Evolutionary conservation across 2,888 invertebrate species (phyloP).

Genomic region (Ryuthela nishihirai): DNA sequence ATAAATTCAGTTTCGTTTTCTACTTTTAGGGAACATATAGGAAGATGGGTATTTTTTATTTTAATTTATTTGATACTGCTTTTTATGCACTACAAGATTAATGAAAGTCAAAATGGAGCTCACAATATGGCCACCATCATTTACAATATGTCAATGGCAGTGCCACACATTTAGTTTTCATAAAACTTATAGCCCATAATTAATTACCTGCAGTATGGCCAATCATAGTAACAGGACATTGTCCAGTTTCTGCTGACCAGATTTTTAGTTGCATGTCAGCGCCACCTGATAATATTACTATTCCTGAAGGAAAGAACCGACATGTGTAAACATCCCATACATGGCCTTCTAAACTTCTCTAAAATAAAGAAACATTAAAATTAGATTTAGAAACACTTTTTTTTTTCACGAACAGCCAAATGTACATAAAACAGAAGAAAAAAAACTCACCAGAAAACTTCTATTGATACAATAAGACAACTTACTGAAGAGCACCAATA

Average conservation of each 20-base stretch:
- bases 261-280: conserved; percentile 66
- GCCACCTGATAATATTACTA: conserved; percentile 64
- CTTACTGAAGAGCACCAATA: no score
- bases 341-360: conserved; percentile 59
- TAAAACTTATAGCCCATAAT: not conserved
- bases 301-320: conserved; percentile 66
- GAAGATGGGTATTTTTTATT: no score
- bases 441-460: not conserved
- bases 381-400: not conserved
- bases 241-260: conserved; percentile 66
- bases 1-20: no score
- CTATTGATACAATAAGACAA: no score
- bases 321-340: conserved; percentile 64
- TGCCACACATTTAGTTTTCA: no score
- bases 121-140: no score
- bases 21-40: no score
- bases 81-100: no score
- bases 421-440: not conserved
- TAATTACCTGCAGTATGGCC: conserved; percentile 60
- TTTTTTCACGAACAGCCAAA: not conserved
- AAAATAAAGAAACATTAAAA: not conserved
- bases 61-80: no score
- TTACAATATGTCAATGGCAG: no score
- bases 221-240: conserved; percentile 62
- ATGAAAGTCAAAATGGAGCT: no score